These are phyloP conservation scores for Bembecia ichneumoniformis DNA, from an alignment of 2,888 invertebrate species.

Conservation along the genomic window DNA sequence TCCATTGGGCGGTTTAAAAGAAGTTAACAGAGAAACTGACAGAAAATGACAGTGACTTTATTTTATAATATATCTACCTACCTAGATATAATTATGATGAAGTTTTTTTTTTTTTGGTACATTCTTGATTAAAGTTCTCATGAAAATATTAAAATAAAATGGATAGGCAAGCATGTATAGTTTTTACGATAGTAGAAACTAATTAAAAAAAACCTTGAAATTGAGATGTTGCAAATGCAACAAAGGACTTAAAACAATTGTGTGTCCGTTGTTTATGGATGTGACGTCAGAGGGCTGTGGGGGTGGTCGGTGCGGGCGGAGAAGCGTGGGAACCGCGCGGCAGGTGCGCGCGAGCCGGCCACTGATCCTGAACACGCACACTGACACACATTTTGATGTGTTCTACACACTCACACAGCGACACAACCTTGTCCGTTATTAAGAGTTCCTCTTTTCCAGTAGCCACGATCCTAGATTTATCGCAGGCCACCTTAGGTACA, in stretches of 20 bases:
- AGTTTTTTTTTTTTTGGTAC: no score
- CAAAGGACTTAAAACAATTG: no score
- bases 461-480: slow-evolving; percentile 5
- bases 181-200: no score
- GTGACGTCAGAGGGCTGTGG: slow-evolving; percentile 47
- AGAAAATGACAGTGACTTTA: no score
- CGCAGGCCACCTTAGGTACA: neutral
- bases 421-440: slow-evolving; percentile 40
- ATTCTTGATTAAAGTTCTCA: no score
- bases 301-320: slow-evolving; percentile 28
- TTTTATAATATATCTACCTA: no score
- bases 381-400: slow-evolving; percentile 18
- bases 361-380: slow-evolving; percentile 67
- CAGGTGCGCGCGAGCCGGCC: slow-evolving; percentile 70
- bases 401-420: slow-evolving; percentile 22
- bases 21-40: no score
- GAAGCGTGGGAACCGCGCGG: slow-evolving; percentile 67
- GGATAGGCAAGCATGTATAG: no score
- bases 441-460: slow-evolving; percentile 53
- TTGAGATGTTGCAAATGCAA: neutral
- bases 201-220: no score
- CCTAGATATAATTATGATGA: no score
- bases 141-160: no score
- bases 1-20: no score
- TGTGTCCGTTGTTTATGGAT: slow-evolving; percentile 42